phyloP scores from a whole-genome alignment of 2,888 invertebrate genomes.

The Parelbella ahira region DNA sequence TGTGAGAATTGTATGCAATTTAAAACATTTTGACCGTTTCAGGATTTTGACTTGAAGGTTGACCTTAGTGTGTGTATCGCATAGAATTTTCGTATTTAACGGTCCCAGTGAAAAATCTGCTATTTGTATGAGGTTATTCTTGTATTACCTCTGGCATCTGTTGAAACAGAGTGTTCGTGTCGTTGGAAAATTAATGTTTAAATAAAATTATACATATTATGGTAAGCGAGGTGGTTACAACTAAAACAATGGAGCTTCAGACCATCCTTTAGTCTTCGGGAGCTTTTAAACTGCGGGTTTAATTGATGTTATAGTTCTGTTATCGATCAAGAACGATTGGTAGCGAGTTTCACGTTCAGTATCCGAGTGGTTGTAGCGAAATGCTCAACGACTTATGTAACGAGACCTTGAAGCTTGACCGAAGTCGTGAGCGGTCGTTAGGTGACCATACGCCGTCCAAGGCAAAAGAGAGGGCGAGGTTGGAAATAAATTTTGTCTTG shows the following conservation, averaged over 20 bases:
- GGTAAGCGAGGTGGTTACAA: neutral
- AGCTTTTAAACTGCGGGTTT: too few relatives aligned
- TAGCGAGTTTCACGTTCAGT: constrained; percentile 35
- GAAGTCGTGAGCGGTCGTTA: constrained; percentile 60
- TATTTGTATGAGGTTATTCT: too few relatives aligned
- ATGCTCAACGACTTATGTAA: constrained; percentile 67
- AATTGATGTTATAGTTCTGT: constrained; percentile 31
- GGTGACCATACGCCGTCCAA: constrained; percentile 51
- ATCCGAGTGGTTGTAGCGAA: constrained; percentile 57
- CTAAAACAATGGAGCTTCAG: too few relatives aligned
- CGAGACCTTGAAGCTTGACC: constrained; percentile 74
- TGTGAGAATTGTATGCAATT: neutral
- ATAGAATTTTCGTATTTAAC: too few relatives aligned
- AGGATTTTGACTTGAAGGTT: too few relatives aligned
- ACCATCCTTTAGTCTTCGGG: too few relatives aligned
- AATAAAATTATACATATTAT: constrained; percentile 1
- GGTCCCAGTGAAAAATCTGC: too few relatives aligned
- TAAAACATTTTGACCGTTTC: constrained; percentile 32
- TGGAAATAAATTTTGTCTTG: neutral
- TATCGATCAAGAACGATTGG: constrained; percentile 39
- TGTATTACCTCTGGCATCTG: too few relatives aligned
- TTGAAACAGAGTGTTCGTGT: too few relatives aligned
- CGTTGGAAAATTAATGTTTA: too few relatives aligned
- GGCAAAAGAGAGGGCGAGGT: constrained; percentile 42
- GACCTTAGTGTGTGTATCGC: too few relatives aligned